These are phyloP conservation scores for Pegoplata infirma DNA, from an alignment of 2,888 invertebrate species.

Conservation along the genomic window DNA sequence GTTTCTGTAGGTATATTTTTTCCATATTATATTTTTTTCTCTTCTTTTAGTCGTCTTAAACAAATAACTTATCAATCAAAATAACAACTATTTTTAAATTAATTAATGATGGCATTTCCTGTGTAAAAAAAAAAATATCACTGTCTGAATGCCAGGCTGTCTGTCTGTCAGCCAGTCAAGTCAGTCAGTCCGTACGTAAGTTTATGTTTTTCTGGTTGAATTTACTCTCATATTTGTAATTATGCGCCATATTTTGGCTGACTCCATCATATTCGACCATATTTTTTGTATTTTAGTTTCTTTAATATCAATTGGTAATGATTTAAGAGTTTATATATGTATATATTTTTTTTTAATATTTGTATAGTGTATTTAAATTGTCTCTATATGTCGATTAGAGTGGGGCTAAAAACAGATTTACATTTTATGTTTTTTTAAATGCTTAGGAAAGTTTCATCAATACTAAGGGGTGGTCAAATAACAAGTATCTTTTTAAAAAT, in stretches of 20 bases:
- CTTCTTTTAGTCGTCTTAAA: slow-evolving; percentile 42
- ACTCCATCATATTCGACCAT: slow-evolving; percentile 7
- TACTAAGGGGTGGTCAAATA: too few species aligned
- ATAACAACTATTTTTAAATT: slow-evolving; percentile 59
- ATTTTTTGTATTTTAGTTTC: slow-evolving; percentile 17
- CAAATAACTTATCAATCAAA: slow-evolving; percentile 64
- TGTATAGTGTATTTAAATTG: neutral
- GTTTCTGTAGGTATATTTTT: slow-evolving; percentile 5
- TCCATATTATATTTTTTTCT: slow-evolving; percentile 5
- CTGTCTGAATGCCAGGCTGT: slow-evolving; percentile 5
- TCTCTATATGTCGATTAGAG: slow-evolving; percentile 12
- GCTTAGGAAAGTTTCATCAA: too few species aligned
- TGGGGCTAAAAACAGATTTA: too few species aligned
- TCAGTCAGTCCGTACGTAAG: neutral
- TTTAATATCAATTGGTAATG: slow-evolving; percentile 12
- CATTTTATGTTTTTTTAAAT: too few species aligned
- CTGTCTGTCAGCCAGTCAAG: slow-evolving; percentile 1
- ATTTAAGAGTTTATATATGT: slow-evolving; percentile 16
- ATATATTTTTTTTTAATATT: neutral
- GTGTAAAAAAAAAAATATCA: slow-evolving; percentile 31
- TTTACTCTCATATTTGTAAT: neutral
- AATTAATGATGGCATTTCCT: slow-evolving; percentile 63
- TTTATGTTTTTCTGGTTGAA: neutral
- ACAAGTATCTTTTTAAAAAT: too few species aligned
- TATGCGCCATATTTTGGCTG: slow-evolving; percentile 24